Percentiles rank a stretch among this genome's conserved stretches.
phyloP scores from a whole-genome alignment of 2,113 vertebrate genomes.

The Caranx melampygus region DNA sequence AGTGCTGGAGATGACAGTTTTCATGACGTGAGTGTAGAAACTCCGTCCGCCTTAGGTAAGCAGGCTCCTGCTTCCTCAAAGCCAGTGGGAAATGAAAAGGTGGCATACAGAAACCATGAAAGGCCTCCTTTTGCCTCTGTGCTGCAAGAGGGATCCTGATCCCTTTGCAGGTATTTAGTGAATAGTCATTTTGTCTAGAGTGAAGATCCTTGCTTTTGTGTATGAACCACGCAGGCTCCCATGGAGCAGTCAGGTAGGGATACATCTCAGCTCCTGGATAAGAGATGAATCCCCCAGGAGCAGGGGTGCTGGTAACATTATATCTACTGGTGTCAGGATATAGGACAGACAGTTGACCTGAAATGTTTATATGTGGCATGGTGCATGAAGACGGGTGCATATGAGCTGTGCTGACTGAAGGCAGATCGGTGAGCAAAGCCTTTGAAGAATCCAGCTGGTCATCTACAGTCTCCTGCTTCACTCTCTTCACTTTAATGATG shows the following conservation, averaged over 20 bases:
- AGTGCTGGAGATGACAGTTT: constrained; percentile 20
- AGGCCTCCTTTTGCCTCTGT: constrained; percentile 4
- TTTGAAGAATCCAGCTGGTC: constrained; percentile 70
- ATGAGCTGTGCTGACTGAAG: constrained; percentile 72
- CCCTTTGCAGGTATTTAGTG: constrained; percentile 27
- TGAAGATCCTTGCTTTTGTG: constrained; percentile 75
- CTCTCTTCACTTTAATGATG: constrained; percentile 83
- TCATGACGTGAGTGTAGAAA: constrained; percentile 23
- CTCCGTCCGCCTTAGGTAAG: constrained; percentile 42
- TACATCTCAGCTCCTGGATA: constrained; percentile 85
- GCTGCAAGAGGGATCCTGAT: constrained; percentile 1
- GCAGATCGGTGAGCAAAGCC: constrained; percentile 57
- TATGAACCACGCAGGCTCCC: constrained; percentile 86
- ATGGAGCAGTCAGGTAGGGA: constrained; percentile 86
- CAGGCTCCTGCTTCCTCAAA: constrained; percentile 47
- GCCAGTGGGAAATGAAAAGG: constrained; percentile 46
- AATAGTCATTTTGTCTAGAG: constrained; percentile 38
- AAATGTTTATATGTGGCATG: constrained; percentile 32
- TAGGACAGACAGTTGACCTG: constrained; percentile 58
- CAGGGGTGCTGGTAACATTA: constrained; percentile 82
- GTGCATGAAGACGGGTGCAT: constrained; percentile 40
- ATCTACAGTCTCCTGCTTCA: constrained; percentile 86
- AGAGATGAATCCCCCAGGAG: constrained; percentile 86
- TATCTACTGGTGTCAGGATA: constrained; percentile 61
- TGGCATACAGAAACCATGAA: constrained; percentile 18